phyloP scores from a whole-genome alignment of 2,888 invertebrate species.

The Watsonalla binaria region DNA sequence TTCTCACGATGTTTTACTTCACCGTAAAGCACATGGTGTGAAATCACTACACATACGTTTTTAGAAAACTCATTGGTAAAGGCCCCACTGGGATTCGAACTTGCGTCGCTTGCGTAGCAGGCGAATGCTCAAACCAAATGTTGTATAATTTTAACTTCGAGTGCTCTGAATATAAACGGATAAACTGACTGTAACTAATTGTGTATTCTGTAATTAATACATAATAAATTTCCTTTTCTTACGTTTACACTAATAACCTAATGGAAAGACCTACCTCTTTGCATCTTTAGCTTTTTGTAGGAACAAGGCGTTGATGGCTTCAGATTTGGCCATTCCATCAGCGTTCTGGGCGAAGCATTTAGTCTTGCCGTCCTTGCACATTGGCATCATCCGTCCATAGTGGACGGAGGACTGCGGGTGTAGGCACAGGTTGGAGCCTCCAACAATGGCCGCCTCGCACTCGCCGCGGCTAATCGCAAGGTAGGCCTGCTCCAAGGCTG shows the following conservation, averaged over 20 bases:
- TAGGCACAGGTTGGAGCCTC: slow-evolving; percentile 51
- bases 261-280: slow-evolving; percentile 17
- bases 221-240: no score
- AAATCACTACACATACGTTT: no score
- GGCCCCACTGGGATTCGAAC: no score
- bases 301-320: slow-evolving; percentile 81
- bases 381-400: slow-evolving; percentile 21
- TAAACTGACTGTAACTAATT: not conserved
- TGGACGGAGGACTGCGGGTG: slow-evolving; percentile 54
- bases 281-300: slow-evolving; percentile 79
- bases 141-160: no score
- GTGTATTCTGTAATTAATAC: not conserved
- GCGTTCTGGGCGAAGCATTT: slow-evolving; percentile 89
- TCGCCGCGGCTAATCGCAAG: slow-evolving; percentile 35
- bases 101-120: no score
- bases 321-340: slow-evolving; percentile 84
- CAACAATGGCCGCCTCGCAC: slow-evolving; percentile 76
- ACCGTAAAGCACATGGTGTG: no score
- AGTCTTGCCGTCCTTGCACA: slow-evolving; percentile 88
- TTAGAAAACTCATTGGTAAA: no score
- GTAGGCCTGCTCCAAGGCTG: slow-evolving; percentile 39
- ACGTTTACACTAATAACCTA: not conserved
- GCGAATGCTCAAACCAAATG: no score
- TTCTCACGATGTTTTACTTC: no score
- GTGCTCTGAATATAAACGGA: no score